phyloP scores from a whole-genome alignment of 2,797 vertebrate species.

The Ctenopoma kingsleyae region DNA sequence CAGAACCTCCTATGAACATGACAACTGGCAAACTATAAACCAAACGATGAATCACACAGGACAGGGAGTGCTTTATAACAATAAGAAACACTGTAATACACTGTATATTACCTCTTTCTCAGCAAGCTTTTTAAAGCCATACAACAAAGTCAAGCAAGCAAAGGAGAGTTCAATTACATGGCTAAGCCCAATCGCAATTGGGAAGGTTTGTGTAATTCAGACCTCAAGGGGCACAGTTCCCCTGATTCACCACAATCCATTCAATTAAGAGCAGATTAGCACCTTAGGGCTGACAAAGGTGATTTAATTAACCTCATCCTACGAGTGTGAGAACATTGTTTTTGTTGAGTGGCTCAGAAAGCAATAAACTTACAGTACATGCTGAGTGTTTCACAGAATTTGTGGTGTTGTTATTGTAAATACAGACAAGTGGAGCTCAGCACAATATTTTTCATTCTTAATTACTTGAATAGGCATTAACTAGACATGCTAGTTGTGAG shows the following conservation, averaged over 20 bases:
- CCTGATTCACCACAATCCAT: conserved; percentile 76
- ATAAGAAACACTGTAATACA: background rate
- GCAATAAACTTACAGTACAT: conserved; percentile 30
- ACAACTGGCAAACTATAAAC: conserved; percentile 14
- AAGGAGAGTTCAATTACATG: conserved; percentile 70
- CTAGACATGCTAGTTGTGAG: background rate
- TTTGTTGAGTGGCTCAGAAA: conserved; percentile 63
- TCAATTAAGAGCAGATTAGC: conserved; percentile 83
- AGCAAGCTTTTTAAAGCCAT: background rate
- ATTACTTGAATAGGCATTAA: background rate
- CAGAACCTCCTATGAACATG: conserved; percentile 57
- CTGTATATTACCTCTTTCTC: background rate
- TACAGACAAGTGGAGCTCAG: background rate
- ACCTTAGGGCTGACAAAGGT: conserved; percentile 78
- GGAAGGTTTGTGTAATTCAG: conserved; percentile 72
- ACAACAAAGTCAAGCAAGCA: conserved; percentile 41
- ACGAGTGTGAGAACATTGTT: conserved; percentile 66
- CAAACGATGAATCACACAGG: conserved; percentile 4
- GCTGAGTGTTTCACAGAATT: conserved; percentile 12
- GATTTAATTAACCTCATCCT: conserved; percentile 81
- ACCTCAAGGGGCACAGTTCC: conserved; percentile 72
- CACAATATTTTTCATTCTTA: conserved; percentile 1
- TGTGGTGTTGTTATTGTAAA: conserved; percentile 23
- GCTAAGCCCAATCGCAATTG: conserved; percentile 78
- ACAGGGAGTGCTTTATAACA: conserved; percentile 2